Base-by-base conservation (phyloP, 2,888 invertebrate genomes). In the Trichogramma evanescens region DNA sequence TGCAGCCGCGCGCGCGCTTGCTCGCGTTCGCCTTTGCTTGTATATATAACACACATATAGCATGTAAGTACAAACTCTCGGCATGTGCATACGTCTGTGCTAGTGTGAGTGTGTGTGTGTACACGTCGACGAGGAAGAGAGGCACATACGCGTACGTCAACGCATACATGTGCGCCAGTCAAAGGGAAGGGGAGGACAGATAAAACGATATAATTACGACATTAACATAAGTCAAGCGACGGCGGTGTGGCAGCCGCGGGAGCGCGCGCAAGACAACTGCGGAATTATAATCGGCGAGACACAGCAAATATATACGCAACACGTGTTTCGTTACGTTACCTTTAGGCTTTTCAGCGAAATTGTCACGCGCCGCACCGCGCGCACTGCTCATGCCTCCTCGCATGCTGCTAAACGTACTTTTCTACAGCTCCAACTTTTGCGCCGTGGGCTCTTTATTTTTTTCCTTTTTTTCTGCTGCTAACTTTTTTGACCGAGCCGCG, bases 181-280 rank as follows among this genome's bases (percentile, higher is more conserved):
- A 52, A 44, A 57, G 69, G 71, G 70, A 72, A 69, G 69, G 68
- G 70, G 13, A 13, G 26, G 26, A 71, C 72, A 77, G 77, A 77
- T 77, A 76, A 74, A 73, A 74, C 74, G 76, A 77, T 77, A 77
- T 77, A 77, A 77, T 77, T 77, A 75, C 74, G 70, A 70, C 72
- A 75, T 77, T 77, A 77, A 75, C 77, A 77, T 77, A 77, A 77
- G 76, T 77, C 76, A 75, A 26, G 26, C 26, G 26, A 26, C 26
- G 26, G 26, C 26, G 26, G 26, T 26, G 26, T 26, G 26, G 26
- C 26, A 26, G 26, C 26, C 26, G 71, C 73, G 72, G 64, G 72
- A 66, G 58, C 54, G 64, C 62, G 62, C 70, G 26, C 69, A 68
- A 68, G 66, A 74, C 76, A 68, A 54, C 68, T 66, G 67, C 68